Percentiles rank a stretch among this genome's conserved stretches.
These are phyloP conservation scores for Melanaphis sacchari DNA, from an alignment of 1,140 invertebrate genomes.

Conservation along the genomic window DNA sequence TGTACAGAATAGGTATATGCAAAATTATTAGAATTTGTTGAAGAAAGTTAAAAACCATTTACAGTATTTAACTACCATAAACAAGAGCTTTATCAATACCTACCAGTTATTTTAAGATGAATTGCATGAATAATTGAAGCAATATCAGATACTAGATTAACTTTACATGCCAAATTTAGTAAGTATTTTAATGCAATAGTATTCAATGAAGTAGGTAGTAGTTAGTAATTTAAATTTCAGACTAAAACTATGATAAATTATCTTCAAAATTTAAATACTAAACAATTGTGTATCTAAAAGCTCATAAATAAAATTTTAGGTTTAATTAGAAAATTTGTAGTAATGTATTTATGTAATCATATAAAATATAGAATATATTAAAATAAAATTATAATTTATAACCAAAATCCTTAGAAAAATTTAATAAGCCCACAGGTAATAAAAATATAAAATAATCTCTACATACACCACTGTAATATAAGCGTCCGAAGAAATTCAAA, in stretches of 20 bases:
- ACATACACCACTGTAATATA: background rate
- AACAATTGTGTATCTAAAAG: background rate
- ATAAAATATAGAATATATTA: background rate
- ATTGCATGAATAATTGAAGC: background rate
- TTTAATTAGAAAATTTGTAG: background rate
- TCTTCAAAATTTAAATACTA: background rate
- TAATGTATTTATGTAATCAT: background rate
- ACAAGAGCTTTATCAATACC: background rate
- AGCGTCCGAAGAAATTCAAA: background rate
- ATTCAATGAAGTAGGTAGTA: background rate
- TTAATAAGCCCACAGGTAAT: background rate
- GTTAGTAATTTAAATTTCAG: background rate
- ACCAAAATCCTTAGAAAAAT: background rate
- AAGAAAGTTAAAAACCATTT: background rate
- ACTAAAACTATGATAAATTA: background rate
- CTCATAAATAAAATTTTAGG: background rate
- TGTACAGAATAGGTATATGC: background rate
- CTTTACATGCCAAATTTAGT: background rate
- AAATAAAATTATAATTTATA: background rate
- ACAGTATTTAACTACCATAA: background rate
- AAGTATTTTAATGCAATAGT: background rate
- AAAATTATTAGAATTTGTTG: background rate
- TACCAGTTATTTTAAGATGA: background rate
- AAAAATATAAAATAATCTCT: background rate
- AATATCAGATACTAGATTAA: background rate